Conservation (phyloP, 2,797 vertebrate species). For the Poeciliopsis infans region DNA sequence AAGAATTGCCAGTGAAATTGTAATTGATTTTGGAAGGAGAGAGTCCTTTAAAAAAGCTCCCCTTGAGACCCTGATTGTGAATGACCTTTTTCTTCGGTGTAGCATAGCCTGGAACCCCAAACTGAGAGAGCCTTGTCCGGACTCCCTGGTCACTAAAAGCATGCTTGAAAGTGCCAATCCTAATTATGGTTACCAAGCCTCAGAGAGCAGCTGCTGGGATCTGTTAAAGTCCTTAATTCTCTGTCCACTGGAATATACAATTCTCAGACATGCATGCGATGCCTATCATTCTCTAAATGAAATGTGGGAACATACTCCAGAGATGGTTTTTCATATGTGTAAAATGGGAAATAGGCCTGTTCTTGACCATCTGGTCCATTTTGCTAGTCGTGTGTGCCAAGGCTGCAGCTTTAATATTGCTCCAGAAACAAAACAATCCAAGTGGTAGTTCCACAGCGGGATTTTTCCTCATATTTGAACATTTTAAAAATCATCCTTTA, state of each 20-base stretch:
- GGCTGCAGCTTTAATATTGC: conserved; percentile 14
- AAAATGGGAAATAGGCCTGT: conserved; percentile 20
- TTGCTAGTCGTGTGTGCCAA: conserved; percentile 28
- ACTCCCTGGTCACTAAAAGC: conserved; percentile 68
- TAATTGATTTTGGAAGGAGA: conserved; percentile 68
- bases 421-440: conserved; percentile 26
- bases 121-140: conserved; percentile 79
- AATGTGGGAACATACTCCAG: conserved; percentile 3
- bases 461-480: conserved; percentile 19
- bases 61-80: conserved; percentile 76
- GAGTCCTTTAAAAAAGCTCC: conserved; percentile 62
- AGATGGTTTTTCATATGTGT: background rate
- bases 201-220: conserved; percentile 66
- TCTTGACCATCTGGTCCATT: conserved; percentile 15
- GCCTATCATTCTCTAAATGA: conserved; percentile 14
- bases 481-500: conserved; percentile 22
- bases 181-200: conserved; percentile 73
- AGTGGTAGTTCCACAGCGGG: conserved; percentile 18
- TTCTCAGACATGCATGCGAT: conserved; percentile 30
- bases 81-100: conserved; percentile 78
- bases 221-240: conserved; percentile 61
- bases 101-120: conserved; percentile 66
- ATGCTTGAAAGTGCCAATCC: conserved; percentile 77
- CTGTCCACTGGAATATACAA: conserved; percentile 50
- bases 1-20: conserved; percentile 70